Evolutionary conservation across 2,888 invertebrate species (phyloP), one percentile per base, ranked within the genome.

Genomic region (Crocallis elinguaria): DNA sequence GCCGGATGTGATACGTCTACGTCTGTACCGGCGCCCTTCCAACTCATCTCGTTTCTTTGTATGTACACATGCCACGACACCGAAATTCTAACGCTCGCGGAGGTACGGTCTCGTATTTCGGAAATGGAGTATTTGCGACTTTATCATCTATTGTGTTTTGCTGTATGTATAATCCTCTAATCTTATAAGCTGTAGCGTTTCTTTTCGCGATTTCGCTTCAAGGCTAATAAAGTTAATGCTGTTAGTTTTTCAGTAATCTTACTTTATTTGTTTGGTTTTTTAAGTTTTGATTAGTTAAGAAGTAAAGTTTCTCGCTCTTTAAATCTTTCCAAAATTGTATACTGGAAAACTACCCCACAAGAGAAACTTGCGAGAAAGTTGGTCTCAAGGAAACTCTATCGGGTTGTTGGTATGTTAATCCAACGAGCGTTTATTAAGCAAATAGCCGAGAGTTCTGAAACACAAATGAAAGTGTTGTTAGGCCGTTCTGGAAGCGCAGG

Each of bases 1-100:
- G 51, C 82, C 83, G 85, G 83, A 84, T 78, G 75, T 71, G 71
- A 68, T 67, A 71, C 69, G 69, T 68, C 71, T 73, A 60, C 67
- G 71, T 71, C 66, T 72, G 72, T 68, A 68, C 66, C 67, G 69
- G 16, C 35, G 36, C 43, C 37, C 68, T 76, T 69, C 63, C 69
- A 71, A 72, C 73, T 75, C 76, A 79, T 76, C 75, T 79, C 71
- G 67, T 67, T 73, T 73, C 73, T 79, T 79, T 73, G 69, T 72
- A 73, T 70, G 71, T 66, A 58, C 67, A 54, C 62, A 69, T 72
- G 59, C 69, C 69, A 72, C 62, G 68, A 71, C 62, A 67, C 46
- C 41, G 13, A 49, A 52, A 61, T 68, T 71, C 72, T 62, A 68
- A 63, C 63, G 68, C 64, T 70, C 71, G 66, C 66, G 23, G 51